phyloP scores from a whole-genome alignment of 2,797 vertebrate genomes.

The Gymnoscopelus braueri region DNA sequence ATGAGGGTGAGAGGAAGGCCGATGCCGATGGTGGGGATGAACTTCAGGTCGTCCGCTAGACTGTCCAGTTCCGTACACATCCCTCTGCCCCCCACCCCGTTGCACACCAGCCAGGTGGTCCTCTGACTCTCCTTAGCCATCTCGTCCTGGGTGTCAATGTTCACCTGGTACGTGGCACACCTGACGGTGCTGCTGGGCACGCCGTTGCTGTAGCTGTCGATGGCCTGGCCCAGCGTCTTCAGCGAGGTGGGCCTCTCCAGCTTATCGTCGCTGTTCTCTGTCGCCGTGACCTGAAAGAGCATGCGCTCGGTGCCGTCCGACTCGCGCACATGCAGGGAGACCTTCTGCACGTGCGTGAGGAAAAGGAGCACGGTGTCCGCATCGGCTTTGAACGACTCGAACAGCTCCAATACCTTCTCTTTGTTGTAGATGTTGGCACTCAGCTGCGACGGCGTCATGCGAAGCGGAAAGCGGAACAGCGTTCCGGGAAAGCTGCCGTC shows the following conservation, averaged over 20 bases:
- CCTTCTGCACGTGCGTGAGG: constrained; percentile 92
- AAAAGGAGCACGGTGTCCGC: constrained; percentile 96
- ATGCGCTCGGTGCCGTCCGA: constrained; percentile 90
- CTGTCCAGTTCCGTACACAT: constrained; percentile 90
- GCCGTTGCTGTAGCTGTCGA: constrained; percentile 90
- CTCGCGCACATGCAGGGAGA: constrained; percentile 92
- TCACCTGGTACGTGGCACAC: constrained; percentile 92
- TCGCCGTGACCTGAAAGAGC: constrained; percentile 91
- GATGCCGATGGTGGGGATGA: constrained; percentile 93
- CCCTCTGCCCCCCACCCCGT: constrained; percentile 93
- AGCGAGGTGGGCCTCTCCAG: constrained; percentile 88
- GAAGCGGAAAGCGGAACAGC: constrained; percentile 96
- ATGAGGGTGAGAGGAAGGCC: constrained; percentile 85
- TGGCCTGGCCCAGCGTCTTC: constrained; percentile 87
- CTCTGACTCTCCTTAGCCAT: constrained; percentile 86
- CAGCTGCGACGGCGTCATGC: constrained; percentile 91
- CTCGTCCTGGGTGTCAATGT: constrained; percentile 89
- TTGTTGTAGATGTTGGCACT: constrained; percentile 95
- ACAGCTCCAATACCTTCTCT: constrained; percentile 95
- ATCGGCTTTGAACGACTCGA: constrained; percentile 95
- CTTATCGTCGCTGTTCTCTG: constrained; percentile 86
- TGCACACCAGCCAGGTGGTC: constrained; percentile 94
- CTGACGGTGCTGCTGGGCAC: constrained; percentile 85
- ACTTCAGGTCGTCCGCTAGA: constrained; percentile 95
- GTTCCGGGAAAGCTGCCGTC: constrained; percentile 93